A percentile compares a stretch with the other conserved stretches of the same genome.
Evolutionary conservation across 2,797 vertebrate species (phyloP).

Genomic region (Momotus momota): DNA sequence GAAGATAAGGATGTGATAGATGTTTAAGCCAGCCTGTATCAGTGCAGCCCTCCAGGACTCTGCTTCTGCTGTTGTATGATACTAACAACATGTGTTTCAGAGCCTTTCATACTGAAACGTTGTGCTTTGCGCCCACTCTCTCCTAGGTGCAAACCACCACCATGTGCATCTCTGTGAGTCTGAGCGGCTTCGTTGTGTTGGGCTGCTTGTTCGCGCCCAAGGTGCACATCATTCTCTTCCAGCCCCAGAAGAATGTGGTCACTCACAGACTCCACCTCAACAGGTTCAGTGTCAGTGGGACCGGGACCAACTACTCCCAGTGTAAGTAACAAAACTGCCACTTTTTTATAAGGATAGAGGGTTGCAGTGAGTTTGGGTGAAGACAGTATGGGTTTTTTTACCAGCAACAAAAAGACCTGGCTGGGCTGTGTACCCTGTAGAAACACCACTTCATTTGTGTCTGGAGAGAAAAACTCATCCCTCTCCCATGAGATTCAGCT

Average conservation of each 20-base stretch:
- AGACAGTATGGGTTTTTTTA: not conserved
- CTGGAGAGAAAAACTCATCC: not conserved
- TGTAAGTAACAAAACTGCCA: constrained; percentile 80
- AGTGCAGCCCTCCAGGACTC: not conserved
- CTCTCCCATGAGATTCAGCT: not conserved
- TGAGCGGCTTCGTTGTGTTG: constrained; percentile 97
- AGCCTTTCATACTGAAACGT: constrained; percentile 5
- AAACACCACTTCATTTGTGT: not conserved
- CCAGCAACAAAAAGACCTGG: not conserved
- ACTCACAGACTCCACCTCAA: constrained; percentile 97
- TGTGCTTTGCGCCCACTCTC: constrained; percentile 36
- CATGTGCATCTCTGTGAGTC: constrained; percentile 98
- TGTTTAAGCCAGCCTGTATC: not conserved
- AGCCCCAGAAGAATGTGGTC: constrained; percentile 98
- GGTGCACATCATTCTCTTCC: constrained; percentile 98
- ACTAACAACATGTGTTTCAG: not conserved
- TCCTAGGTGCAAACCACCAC: constrained; percentile 98
- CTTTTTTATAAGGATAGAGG: not conserved
- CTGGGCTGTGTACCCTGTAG: accelerated
- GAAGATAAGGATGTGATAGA: not conserved
- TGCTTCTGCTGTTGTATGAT: not conserved
- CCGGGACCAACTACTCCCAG: constrained; percentile 92
- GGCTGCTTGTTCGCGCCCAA: constrained; percentile 98
- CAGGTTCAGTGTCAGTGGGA: constrained; percentile 95
- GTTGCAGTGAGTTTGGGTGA: not conserved